A percentile compares a stretch with the other conserved stretches of the same genome.
Evolutionary conservation across 2,113 vertebrate species (phyloP).

Genomic region (Odontesthes bonariensis): DNA sequence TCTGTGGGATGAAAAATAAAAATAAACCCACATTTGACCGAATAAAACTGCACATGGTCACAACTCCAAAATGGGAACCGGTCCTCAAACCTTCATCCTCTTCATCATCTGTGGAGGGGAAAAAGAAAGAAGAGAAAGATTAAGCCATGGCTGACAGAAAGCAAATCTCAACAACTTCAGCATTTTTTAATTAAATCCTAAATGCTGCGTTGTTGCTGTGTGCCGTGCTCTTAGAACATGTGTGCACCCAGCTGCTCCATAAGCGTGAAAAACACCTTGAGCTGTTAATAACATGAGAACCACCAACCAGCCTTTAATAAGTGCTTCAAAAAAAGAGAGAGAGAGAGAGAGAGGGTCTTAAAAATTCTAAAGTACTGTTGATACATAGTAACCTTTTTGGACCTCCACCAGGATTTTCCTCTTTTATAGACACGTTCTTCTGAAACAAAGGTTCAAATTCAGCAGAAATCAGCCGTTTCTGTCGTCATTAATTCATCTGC

Average conservation of each 20-base stretch:
- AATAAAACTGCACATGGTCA: neutral
- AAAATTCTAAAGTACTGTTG: neutral
- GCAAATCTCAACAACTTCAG: neutral
- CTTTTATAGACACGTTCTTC: neutral
- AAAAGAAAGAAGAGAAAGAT: neutral
- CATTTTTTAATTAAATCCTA: neutral
- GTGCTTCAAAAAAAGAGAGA: neutral
- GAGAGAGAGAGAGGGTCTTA: neutral
- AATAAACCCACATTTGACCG: neutral
- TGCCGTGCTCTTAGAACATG: neutral
- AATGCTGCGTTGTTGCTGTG: neutral
- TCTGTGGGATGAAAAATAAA: neutral
- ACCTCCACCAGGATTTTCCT: neutral
- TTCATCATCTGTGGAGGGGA: conserved; percentile 12
- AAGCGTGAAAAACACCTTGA: neutral
- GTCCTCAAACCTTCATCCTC: conserved; percentile 17
- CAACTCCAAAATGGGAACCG: too few relatives aligned
- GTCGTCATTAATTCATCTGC: too few relatives aligned
- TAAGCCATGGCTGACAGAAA: neutral
- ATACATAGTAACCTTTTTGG: neutral
- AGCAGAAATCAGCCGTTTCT: neutral
- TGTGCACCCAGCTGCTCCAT: neutral
- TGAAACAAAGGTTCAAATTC: conserved; percentile 7
- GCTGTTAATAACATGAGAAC: neutral
- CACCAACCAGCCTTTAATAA: neutral